Evolutionary conservation across 1,140 invertebrate species (phyloP).

Genomic region (Sogatella furcifera): DNA sequence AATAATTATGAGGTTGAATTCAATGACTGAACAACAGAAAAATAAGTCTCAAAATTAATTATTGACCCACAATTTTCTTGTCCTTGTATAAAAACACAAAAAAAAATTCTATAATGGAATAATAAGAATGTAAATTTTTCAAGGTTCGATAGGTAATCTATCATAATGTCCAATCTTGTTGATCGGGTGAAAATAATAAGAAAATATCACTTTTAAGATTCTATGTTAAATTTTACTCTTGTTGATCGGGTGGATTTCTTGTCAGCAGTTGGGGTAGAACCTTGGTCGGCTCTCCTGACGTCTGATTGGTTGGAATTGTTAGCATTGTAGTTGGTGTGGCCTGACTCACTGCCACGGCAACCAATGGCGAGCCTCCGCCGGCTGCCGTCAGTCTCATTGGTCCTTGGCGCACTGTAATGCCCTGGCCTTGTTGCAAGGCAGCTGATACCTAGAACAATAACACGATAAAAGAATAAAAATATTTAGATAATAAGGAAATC

Average conservation of each 20-base stretch:
- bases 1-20: no score
- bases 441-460: slow-evolving; percentile 23
- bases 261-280: neutral
- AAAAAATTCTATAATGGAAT: no score
- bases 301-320: slow-evolving; percentile 13
- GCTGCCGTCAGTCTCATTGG: slow-evolving; percentile 25
- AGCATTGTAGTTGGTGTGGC: slow-evolving; percentile 18
- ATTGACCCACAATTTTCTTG: no score
- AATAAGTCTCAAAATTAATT: no score
- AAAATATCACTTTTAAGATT: no score
- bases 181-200: no score
- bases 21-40: no score
- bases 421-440: slow-evolving; percentile 26
- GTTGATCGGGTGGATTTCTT: neutral
- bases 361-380: slow-evolving; percentile 18
- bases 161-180: no score
- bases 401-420: slow-evolving; percentile 17
- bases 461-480: neutral
- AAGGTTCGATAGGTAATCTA: no score
- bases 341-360: slow-evolving; percentile 24
- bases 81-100: no score
- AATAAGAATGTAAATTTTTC: no score
- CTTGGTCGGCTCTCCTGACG: neutral
- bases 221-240: neutral
- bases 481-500: no score